Evolutionary conservation across 2,113 vertebrate genomes (phyloP), one percentile per base, ranked within the genome.

Genomic region (Ophthalmolycus amberensis): DNA sequence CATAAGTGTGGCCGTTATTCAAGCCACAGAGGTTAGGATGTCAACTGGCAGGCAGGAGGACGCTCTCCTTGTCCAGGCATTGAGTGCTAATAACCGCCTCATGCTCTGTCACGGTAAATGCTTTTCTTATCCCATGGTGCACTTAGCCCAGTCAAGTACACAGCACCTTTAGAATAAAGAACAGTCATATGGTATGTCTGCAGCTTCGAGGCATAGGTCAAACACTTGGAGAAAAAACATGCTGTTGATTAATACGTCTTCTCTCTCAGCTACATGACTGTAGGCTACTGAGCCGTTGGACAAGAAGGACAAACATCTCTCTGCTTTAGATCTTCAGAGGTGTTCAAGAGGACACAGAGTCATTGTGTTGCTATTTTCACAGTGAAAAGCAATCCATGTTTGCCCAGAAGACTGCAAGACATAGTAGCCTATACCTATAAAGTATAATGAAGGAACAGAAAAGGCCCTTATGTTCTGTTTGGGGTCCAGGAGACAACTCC

Each of bases 71-170:
- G 38, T 38, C 73, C 34, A 44, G 77, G 73, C 74, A 44, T 10
- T 56, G 46, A 75, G 42, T 44, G 20, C 40, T 80, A 82, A 84
- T 66, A 80, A 82, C 48, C 22, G 9, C 38, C 48, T 58, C 4
- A 46, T 72, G 37, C 52, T 79, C 44, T 34, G 56, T 60, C 75
- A 59, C 64, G 67, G 46, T 22, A 48, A 48, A 32, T 71, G 82
- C 65, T 88, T 71, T 65, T 88, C 59, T 83, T 71, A 68, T 77
- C 70, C 79, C 44, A 29, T 56, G 6, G 6, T 64, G 79, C 83
- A 87, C 92, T 89, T 88, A 87, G 50, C 63, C 79, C 81, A 85
- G 78, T 84, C 70, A 81, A 88, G 82, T 84, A 83, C 71, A 83
- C 77, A 60, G 71, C 63, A 72, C 40, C 84, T 83, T 84, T 85